Evolutionary conservation across 2,888 invertebrate genomes (phyloP).

Genomic region (Oligia fasciuncula): DNA sequence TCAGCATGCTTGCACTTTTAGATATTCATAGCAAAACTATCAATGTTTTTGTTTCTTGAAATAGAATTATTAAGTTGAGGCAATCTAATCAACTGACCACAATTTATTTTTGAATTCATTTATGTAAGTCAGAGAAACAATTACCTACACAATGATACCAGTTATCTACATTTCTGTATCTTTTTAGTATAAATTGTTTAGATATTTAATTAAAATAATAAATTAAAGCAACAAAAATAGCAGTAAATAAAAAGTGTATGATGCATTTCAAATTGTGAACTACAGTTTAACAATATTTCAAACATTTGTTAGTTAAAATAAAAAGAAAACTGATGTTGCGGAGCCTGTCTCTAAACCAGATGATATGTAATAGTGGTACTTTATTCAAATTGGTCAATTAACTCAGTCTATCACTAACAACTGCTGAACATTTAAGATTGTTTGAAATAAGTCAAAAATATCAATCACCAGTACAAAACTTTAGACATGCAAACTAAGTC

Average conservation of each 20-base stretch:
- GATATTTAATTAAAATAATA: background rate
- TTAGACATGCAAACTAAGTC: background rate
- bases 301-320: background rate
- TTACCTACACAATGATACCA: background rate
- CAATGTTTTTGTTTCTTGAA: background rate
- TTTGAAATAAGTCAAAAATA: background rate
- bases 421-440: background rate
- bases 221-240: background rate
- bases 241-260: background rate
- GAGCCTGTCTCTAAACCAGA: background rate
- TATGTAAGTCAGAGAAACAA: background rate
- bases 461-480: background rate
- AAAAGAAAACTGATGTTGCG: background rate
- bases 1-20: background rate
- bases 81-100: background rate
- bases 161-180: background rate
- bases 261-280: background rate
- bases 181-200: background rate
- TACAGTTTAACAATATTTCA: background rate
- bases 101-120: background rate
- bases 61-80: background rate
- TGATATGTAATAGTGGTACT: background rate
- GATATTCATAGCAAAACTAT: background rate
- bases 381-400: background rate
- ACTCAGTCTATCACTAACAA: background rate